Conservation (phyloP, 2,888 invertebrate species). For the Drosophila testacea region DNA sequence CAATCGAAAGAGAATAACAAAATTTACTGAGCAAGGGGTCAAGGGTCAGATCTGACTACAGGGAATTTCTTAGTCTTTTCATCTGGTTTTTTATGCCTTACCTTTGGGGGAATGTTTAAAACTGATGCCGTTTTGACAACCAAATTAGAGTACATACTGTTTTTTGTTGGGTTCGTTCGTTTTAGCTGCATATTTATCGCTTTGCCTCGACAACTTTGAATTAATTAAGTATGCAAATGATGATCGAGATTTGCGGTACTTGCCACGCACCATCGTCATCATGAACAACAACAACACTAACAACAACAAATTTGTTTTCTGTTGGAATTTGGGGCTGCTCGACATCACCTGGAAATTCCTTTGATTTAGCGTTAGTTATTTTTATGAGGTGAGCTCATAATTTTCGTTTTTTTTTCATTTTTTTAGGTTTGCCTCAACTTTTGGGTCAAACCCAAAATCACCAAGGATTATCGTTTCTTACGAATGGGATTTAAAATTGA, state of each 20-base stretch:
- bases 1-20: not conserved
- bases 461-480: constrained; percentile 47
- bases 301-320: constrained; percentile 9
- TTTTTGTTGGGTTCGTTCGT: constrained; percentile 37
- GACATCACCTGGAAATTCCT: constrained; percentile 68
- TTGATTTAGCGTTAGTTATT: constrained; percentile 60
- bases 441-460: constrained; percentile 56
- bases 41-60: not conserved
- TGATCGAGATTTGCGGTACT: constrained; percentile 70
- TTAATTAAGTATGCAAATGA: constrained; percentile 77
- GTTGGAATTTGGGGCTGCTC: constrained; percentile 60
- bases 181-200: constrained; percentile 54
- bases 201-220: constrained; percentile 52
- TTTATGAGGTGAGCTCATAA: constrained; percentile 79
- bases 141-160: constrained; percentile 73
- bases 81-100: not conserved
- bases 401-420: constrained; percentile 50
- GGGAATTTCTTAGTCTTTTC: constrained; percentile 2
- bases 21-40: not conserved
- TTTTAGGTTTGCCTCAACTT: constrained; percentile 6
- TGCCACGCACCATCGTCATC: constrained; percentile 71
- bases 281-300: constrained; percentile 7
- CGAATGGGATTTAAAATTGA: constrained; percentile 15
- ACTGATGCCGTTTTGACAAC: constrained; percentile 75
- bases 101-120: constrained; percentile 40